Conservation (phyloP, 2,888 invertebrate genomes). For the Aleiodes leptofemur region DNA sequence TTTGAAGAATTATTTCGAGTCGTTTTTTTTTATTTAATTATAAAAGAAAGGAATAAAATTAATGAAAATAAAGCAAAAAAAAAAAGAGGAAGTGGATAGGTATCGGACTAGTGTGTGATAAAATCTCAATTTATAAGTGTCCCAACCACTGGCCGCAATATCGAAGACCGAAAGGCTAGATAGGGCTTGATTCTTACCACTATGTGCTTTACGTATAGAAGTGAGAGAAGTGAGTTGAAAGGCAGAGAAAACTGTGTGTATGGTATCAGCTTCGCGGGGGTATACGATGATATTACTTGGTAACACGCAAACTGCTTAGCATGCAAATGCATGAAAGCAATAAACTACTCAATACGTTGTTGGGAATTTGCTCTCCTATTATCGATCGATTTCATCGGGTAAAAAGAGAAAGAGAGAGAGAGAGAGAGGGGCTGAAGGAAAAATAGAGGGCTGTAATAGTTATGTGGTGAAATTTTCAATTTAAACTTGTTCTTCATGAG, state of each 20-base stretch:
- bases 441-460: conserved; percentile 13
- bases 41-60: not conserved
- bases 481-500: conserved; percentile 56
- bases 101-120: conserved; percentile 62
- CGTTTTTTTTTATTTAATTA: no score
- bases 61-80: not conserved
- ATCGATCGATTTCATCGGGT: conserved; percentile 70
- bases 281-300: conserved; percentile 72
- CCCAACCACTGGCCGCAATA: conserved; percentile 70
- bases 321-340: conserved; percentile 76
- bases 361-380: conserved; percentile 66
- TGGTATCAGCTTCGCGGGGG: conserved; percentile 65
- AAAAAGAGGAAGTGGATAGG: conserved; percentile 8
- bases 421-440: conserved; percentile 19
- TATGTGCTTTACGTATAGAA: not conserved
- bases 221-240: conserved; percentile 20
- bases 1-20: no score
- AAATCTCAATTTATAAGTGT: conserved; percentile 76
- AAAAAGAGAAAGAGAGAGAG: not conserved
- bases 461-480: conserved; percentile 64
- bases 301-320: conserved; percentile 75
- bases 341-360: conserved; percentile 75
- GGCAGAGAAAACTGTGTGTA: conserved; percentile 56
- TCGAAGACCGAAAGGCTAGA: conserved; percentile 75
- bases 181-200: conserved; percentile 59